A percentile compares a stretch with the other conserved stretches of the same genome.
These are phyloP conservation scores for Drosophila orena DNA, from an alignment of 1,140 invertebrate genomes.

Conservation along the genomic window DNA sequence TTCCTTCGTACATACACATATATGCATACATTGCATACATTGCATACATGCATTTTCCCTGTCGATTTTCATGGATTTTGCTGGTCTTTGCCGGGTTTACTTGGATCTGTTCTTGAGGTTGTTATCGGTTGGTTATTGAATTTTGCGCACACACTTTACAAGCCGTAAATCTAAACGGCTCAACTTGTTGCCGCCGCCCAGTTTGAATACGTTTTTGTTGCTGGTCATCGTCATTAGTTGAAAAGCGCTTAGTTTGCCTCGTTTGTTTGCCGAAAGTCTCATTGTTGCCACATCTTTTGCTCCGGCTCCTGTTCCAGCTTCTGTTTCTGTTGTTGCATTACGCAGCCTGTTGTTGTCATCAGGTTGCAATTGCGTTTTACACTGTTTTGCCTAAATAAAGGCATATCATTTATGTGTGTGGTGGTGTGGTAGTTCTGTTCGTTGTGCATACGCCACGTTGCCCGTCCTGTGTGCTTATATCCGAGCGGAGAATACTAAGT, in stretches of 20 bases:
- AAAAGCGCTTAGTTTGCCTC: constrained; percentile 37
- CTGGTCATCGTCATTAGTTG: constrained; percentile 48
- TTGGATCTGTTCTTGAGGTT: constrained; percentile 6
- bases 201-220: constrained; percentile 30
- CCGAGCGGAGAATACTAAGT: constrained; percentile 28
- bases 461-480: constrained; percentile 1
- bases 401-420: constrained; percentile 48
- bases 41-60: constrained; percentile 11
- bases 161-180: background rate
- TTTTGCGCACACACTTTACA: constrained; percentile 17
- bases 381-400: constrained; percentile 58
- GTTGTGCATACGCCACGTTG: constrained; percentile 48
- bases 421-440: background rate
- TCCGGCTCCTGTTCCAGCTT: background rate
- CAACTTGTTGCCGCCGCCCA: constrained; percentile 30
- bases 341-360: constrained; percentile 34
- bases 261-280: constrained; percentile 47
- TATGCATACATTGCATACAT: no score
- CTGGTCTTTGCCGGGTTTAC: constrained; percentile 3
- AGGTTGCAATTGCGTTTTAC: constrained; percentile 42
- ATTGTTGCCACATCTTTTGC: constrained; percentile 6
- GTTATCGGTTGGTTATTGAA: constrained; percentile 29
- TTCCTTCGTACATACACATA: background rate
- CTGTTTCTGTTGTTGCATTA: constrained; percentile 12
- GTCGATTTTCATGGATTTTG: background rate